Conservation (phyloP, 1,140 invertebrate species). For the Drosophila tropicalis region DNA sequence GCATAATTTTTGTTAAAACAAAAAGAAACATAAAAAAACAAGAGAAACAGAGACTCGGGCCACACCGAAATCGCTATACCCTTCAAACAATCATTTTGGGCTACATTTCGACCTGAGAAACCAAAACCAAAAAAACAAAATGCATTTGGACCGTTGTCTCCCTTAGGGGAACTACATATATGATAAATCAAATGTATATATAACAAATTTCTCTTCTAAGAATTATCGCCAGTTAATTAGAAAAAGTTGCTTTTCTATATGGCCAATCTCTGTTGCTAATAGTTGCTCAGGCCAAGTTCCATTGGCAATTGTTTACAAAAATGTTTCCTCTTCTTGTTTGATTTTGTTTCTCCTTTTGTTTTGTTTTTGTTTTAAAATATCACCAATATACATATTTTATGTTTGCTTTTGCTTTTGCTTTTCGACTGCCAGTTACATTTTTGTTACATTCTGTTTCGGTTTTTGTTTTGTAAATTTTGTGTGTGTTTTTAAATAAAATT, state of each 20-base stretch:
- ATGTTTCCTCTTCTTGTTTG: slow-evolving; percentile 58
- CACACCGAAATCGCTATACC: background rate
- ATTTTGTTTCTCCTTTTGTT: slow-evolving; percentile 36
- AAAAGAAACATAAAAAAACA: background rate
- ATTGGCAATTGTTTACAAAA: background rate
- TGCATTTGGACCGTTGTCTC: too few relatives aligned
- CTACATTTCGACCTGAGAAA: background rate
- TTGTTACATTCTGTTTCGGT: too few relatives aligned
- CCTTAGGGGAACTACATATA: too few relatives aligned
- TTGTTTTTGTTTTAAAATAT: slow-evolving; percentile 65
- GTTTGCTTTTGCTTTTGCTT: slow-evolving; percentile 65
- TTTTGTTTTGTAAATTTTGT: slow-evolving; percentile 45
- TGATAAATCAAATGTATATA: background rate
- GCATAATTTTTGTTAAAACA: slow-evolving; percentile 22
- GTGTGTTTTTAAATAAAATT: slow-evolving; percentile 71
- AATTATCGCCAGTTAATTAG: background rate
- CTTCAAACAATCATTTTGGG: background rate
- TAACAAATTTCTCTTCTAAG: background rate
- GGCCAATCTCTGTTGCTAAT: background rate
- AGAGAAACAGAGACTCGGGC: background rate
- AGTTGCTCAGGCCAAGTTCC: background rate
- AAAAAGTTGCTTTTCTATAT: too few relatives aligned
- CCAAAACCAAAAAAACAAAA: too few relatives aligned
- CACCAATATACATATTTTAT: slow-evolving; percentile 61
- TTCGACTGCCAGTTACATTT: slow-evolving; percentile 52